These are phyloP conservation scores for Elaphurus davidianus DNA, from an alignment of 2,113 vertebrate species.

Conservation along the genomic window DNA sequence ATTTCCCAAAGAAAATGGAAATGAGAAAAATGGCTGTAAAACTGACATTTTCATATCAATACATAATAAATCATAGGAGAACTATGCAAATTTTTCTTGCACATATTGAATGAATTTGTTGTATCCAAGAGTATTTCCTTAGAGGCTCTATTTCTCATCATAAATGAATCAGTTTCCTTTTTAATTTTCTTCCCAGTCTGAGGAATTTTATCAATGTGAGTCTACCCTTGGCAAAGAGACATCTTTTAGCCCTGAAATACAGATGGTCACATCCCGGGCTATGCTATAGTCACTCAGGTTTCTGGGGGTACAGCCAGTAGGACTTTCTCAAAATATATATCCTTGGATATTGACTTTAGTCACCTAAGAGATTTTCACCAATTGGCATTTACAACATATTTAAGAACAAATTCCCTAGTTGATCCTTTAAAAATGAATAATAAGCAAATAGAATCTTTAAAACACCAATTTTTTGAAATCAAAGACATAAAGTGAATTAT, in stretches of 20 bases:
- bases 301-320: neutral
- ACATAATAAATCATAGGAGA: neutral
- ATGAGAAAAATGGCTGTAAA: neutral
- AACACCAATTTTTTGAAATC: neutral
- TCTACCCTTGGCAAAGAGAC: neutral
- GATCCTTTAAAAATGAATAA: neutral
- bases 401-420: neutral
- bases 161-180: neutral
- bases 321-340: neutral
- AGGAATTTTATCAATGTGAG: neutral
- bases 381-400: conserved; percentile 7
- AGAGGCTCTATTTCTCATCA: neutral
- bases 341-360: neutral
- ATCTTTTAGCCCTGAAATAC: neutral
- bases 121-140: neutral
- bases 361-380: neutral
- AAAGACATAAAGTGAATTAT: neutral
- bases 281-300: neutral
- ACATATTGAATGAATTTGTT: neutral
- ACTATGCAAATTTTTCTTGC: neutral
- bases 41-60: neutral
- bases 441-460: neutral
- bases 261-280: neutral
- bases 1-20: neutral
- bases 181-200: neutral